These are phyloP conservation scores for Sinosuthora webbiana DNA, from an alignment of 2,113 vertebrate species.

Conservation along the genomic window DNA sequence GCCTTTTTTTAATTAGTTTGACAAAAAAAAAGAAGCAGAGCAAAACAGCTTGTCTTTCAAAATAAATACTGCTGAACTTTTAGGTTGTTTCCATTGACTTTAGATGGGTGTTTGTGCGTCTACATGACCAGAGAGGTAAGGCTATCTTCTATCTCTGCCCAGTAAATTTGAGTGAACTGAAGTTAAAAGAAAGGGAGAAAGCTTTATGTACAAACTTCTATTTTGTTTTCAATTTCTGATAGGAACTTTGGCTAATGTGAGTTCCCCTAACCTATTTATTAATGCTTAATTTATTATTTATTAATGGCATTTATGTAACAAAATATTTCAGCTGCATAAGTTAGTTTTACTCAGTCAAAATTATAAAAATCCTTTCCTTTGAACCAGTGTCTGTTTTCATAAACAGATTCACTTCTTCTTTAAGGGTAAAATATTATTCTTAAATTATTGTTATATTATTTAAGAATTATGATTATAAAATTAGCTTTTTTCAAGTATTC, in stretches of 20 bases:
- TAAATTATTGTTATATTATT: background rate
- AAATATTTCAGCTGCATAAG: constrained; percentile 1
- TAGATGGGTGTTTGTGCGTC: background rate
- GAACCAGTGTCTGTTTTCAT: constrained; percentile 31
- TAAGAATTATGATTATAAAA: background rate
- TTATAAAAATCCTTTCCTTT: background rate
- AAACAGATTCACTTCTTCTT: constrained; percentile 7
- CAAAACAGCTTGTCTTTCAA: background rate
- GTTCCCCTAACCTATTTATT: background rate
- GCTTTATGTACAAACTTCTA: background rate
- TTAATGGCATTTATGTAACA: constrained; percentile 7
- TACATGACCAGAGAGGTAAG: background rate
- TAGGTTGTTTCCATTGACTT: background rate
- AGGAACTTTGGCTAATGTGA: constrained; percentile 16
- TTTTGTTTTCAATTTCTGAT: background rate
- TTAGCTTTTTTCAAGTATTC: background rate
- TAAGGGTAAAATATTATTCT: background rate
- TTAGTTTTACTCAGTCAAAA: constrained; percentile 27
- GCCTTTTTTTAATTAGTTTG: background rate
- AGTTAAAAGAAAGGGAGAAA: background rate
- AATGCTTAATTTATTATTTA: no score
- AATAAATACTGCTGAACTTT: background rate
- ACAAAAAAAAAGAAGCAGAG: background rate
- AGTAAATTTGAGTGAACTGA: background rate
- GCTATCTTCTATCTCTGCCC: background rate